Conservation (phyloP, 2,113 vertebrate species). For the Sitta europaea region DNA sequence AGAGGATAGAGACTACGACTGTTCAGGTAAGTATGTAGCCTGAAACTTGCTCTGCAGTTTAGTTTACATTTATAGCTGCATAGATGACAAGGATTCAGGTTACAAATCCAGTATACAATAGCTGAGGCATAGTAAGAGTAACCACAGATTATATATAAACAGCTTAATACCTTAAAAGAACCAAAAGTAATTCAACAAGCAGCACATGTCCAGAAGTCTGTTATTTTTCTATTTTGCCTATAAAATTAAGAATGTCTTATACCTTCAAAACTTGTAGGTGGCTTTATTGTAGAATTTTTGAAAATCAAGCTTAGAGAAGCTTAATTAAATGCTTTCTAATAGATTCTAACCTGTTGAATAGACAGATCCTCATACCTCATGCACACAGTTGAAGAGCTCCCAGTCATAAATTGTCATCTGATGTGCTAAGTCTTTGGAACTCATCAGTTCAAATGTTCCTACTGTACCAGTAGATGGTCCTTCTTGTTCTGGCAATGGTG, state of each 20-base stretch:
- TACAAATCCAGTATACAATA: neutral
- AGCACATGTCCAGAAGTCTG: neutral
- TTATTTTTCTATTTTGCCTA: neutral
- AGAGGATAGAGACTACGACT: neutral
- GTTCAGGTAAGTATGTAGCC: neutral
- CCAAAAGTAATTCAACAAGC: neutral
- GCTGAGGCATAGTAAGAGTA: neutral
- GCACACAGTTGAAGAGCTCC: conserved; percentile 97
- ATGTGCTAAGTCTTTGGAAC: conserved; percentile 94
- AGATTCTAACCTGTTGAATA: neutral
- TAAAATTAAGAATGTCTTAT: neutral
- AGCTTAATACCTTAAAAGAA: neutral
- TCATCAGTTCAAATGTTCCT: conserved; percentile 92
- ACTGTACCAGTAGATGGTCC: conserved; percentile 86
- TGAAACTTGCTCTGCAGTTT: neutral
- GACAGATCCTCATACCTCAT: conserved; percentile 81
- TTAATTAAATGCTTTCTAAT: neutral
- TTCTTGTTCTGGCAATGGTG: conserved; percentile 92
- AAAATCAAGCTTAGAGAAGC: neutral
- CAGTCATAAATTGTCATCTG: conserved; percentile 96
- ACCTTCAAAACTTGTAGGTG: neutral
- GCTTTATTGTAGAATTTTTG: neutral
- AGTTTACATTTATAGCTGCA: neutral
- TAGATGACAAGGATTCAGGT: neutral
- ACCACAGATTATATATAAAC: neutral